Conservation (phyloP, 2,113 vertebrate genomes). For the Stercorarius parasiticus region DNA sequence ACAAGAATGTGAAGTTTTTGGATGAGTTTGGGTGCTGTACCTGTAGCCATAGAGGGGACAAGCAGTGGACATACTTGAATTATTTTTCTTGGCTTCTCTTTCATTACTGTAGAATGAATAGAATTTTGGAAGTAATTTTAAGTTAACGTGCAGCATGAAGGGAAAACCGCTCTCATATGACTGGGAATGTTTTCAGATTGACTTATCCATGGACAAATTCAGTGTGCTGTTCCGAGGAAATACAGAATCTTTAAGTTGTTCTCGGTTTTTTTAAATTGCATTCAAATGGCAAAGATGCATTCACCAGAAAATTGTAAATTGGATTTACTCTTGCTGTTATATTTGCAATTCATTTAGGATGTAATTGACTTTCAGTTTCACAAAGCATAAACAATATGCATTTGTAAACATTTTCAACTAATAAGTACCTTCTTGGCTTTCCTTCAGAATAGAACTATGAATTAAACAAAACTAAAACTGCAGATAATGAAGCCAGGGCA, state of each 20-base stretch:
- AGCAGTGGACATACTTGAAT: not conserved
- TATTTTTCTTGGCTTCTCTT: constrained; percentile 27
- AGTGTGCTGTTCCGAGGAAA: not conserved
- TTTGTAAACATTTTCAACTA: not conserved
- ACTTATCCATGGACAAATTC: not conserved
- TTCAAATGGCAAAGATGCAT: not conserved
- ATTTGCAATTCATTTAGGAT: not conserved
- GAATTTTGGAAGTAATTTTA: constrained; percentile 6
- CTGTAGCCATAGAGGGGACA: not conserved
- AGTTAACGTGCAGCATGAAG: not conserved
- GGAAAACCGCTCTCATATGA: not conserved
- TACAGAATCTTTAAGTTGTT: not conserved
- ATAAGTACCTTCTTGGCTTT: not conserved
- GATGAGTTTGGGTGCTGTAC: not conserved
- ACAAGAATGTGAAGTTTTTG: not conserved
- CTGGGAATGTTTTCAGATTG: not conserved
- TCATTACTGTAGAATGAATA: not conserved
- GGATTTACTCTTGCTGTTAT: not conserved
- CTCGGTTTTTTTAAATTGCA: not conserved
- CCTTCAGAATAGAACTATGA: not conserved
- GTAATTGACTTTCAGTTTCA: not conserved
- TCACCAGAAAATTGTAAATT: not conserved
- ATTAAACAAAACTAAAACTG: not conserved
- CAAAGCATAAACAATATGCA: not conserved
- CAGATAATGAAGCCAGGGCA: not conserved